A percentile compares a stretch with the other conserved stretches of the same genome.
These are phyloP conservation scores for Trematomus bernacchii DNA, from an alignment of 2,797 vertebrate genomes.

Conservation along the genomic window DNA sequence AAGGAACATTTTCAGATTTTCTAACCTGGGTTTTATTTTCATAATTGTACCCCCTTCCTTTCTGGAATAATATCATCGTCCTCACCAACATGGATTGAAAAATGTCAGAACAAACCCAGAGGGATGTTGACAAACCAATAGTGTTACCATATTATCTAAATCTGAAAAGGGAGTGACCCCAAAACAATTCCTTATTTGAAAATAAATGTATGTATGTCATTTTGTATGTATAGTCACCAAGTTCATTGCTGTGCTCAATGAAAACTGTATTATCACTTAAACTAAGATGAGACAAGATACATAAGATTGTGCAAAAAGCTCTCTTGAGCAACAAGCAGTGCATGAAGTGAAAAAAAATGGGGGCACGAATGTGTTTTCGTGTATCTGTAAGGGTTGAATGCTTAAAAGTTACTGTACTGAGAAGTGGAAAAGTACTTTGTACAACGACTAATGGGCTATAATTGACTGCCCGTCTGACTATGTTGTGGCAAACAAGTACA, in stretches of 20 bases:
- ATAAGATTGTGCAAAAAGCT: background rate
- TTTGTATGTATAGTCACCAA: background rate
- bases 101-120: background rate
- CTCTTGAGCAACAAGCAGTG: background rate
- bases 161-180: background rate
- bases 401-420: too few species aligned
- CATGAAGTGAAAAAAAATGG: background rate
- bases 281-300: background rate
- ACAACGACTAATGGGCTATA: background rate
- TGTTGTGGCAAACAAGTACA: background rate
- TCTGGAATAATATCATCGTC: background rate
- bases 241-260: background rate
- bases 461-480: conserved; percentile 8
- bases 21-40: background rate
- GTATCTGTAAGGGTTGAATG: background rate
- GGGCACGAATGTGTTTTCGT: background rate
- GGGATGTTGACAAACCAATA: background rate
- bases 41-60: background rate
- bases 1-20: background rate
- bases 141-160: background rate
- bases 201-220: too few species aligned
- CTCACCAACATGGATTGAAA: background rate
- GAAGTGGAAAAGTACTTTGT: too few species aligned
- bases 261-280: background rate
- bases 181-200: background rate